Conservation (phyloP, 2,888 invertebrate species). For the Pseudococcus jackbeardsleyi region DNA sequence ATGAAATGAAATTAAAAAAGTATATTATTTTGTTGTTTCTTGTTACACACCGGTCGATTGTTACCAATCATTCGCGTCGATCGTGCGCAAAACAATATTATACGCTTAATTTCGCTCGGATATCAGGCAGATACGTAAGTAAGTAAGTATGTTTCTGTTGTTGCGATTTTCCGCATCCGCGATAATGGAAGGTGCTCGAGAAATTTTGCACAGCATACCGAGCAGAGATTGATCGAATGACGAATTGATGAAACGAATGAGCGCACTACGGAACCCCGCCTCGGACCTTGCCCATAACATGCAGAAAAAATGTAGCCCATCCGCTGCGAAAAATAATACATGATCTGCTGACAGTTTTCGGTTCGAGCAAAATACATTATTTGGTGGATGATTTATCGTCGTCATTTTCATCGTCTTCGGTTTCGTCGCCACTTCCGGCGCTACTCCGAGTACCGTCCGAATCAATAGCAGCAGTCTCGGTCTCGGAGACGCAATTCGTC, state of each 20-base stretch:
- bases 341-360: neutral
- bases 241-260: too few species aligned
- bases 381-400: constrained; percentile 2
- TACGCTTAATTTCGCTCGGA: too few species aligned
- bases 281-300: too few species aligned
- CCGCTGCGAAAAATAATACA: neutral
- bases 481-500: constrained; percentile 41
- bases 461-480: constrained; percentile 61
- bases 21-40: neutral
- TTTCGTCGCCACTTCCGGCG: constrained; percentile 67
- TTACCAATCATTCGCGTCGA: neutral
- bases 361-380: neutral
- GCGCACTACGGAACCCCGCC: too few species aligned
- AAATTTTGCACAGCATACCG: too few species aligned
- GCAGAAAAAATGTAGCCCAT: too few species aligned
- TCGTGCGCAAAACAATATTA: neutral
- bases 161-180: too few species aligned
- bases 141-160: too few species aligned
- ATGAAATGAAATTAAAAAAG: neutral
- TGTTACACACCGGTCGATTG: neutral
- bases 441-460: constrained; percentile 67
- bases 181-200: too few species aligned
- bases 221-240: too few species aligned
- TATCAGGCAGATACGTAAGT: too few species aligned
- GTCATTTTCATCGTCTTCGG: constrained; percentile 66